Conservation (phyloP, 1,140 invertebrate species). For the Bombus waltoni region DNA sequence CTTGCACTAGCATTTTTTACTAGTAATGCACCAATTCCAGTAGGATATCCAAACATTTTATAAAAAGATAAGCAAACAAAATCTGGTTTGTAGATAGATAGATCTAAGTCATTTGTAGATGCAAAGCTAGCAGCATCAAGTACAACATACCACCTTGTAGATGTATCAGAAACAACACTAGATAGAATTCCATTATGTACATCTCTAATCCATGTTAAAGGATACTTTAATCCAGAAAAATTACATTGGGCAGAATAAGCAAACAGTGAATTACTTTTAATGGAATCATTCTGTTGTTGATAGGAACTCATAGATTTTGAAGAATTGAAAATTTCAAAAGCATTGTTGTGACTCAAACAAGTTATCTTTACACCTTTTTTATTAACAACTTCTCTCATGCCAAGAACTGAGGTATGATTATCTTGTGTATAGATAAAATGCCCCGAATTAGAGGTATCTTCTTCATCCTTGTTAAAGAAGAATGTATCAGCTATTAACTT, state of each 20-base stretch:
- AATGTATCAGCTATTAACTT: slow-evolving; percentile 94
- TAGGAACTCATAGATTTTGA: slow-evolving; percentile 36
- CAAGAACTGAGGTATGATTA: slow-evolving; percentile 97
- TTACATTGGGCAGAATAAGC: slow-evolving; percentile 97
- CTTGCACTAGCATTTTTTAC: slow-evolving; percentile 87
- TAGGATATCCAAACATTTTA: slow-evolving; percentile 99
- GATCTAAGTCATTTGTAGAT: slow-evolving; percentile 91
- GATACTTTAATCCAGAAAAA: slow-evolving; percentile 96
- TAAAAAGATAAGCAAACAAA: slow-evolving; percentile 98
- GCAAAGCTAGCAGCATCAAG: slow-evolving; percentile 94
- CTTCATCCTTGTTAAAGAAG: slow-evolving; percentile 81
- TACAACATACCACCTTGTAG: slow-evolving; percentile 88
- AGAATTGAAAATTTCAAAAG: slow-evolving; percentile 79
- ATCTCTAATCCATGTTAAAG: slow-evolving; percentile 88
- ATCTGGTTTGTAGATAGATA: slow-evolving; percentile 89
- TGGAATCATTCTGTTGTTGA: slow-evolving; percentile 27
- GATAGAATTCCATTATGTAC: slow-evolving; percentile 86
- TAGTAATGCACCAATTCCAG: slow-evolving; percentile 94
- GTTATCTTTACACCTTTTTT: slow-evolving; percentile 82
- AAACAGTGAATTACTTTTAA: slow-evolving; percentile 87
- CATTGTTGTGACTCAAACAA: slow-evolving; percentile 83
- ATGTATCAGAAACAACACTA: slow-evolving; percentile 70
- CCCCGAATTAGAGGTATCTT: slow-evolving; percentile 78
- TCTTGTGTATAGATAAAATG: slow-evolving; percentile 93
- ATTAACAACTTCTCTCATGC: slow-evolving; percentile 90